phyloP scores from a whole-genome alignment of 2,113 vertebrate species.

The Rhinogobius similis region DNA sequence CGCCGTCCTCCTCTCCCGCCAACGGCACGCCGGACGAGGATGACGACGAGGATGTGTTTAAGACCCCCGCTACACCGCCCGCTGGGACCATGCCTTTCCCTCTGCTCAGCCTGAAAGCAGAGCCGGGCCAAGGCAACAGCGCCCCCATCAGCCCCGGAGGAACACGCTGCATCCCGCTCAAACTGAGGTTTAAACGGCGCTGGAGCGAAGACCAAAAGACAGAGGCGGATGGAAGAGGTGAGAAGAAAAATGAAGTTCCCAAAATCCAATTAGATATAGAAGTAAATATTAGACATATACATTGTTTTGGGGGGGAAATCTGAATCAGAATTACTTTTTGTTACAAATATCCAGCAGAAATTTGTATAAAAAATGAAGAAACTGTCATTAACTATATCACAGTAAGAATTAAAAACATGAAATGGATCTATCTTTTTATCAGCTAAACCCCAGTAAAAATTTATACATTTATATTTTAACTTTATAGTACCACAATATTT shows the following conservation, averaged over 20 bases:
- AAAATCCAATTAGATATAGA: too few species aligned
- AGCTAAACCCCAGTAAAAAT: too few species aligned
- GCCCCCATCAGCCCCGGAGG: constrained; percentile 69
- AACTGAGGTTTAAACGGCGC: constrained; percentile 89
- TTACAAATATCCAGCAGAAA: too few species aligned
- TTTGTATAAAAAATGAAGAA: too few species aligned
- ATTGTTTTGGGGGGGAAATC: too few species aligned
- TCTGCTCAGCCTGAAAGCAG: constrained; percentile 65
- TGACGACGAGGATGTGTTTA: constrained; percentile 89
- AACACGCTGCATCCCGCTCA: constrained; percentile 86
- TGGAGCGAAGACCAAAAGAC: constrained; percentile 92
- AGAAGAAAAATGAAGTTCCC: background rate
- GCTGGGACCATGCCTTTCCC: constrained; percentile 32
- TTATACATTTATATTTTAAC: too few species aligned
- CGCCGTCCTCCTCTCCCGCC: background rate
- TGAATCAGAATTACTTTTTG: too few species aligned
- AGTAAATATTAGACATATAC: too few species aligned
- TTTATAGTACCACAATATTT: too few species aligned
- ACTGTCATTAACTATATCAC: too few species aligned
- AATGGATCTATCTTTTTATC: too few species aligned
- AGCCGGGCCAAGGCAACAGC: constrained; percentile 54
- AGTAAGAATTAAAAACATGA: too few species aligned
- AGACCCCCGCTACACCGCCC: constrained; percentile 80
- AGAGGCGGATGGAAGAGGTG: constrained; percentile 75
- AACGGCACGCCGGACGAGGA: constrained; percentile 41